A percentile compares a stretch with the other conserved stretches of the same genome.
These are phyloP conservation scores for Lemur catta DNA, from an alignment of 2,797 vertebrate species.

Conservation along the genomic window DNA sequence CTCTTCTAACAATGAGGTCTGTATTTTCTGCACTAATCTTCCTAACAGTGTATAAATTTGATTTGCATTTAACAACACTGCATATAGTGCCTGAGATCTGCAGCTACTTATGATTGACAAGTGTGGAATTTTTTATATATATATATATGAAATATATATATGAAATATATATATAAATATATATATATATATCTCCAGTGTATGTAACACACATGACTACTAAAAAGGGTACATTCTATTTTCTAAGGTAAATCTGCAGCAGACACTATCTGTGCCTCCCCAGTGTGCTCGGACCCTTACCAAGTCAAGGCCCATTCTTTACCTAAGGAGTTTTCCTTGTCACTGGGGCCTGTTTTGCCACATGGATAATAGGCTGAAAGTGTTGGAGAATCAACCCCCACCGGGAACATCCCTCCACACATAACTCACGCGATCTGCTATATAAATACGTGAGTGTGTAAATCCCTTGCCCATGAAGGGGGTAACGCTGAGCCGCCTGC, in stretches of 20 bases:
- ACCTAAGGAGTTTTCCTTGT: neutral
- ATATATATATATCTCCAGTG: neutral
- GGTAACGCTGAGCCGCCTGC: neutral
- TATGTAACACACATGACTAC: neutral
- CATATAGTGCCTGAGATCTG: neutral
- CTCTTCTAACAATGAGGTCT: neutral
- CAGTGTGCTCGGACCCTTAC: neutral
- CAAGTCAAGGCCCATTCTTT: neutral
- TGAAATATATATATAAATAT: neutral
- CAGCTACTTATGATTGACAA: neutral
- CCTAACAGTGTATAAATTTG: neutral
- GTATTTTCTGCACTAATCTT: neutral
- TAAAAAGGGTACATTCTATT: neutral
- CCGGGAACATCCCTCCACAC: neutral
- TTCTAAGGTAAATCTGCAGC: neutral
- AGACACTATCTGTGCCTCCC: neutral
- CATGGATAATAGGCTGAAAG: neutral
- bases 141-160: no score
- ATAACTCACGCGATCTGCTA: neutral
- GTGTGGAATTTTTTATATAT: no score
- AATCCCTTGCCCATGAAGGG: neutral
- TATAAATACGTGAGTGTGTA: neutral
- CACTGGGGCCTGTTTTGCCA: neutral
- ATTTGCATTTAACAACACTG: neutral
- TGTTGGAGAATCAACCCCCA: neutral